Evolutionary conservation across 2,797 vertebrate genomes (phyloP), one percentile per base, ranked within the genome.

Genomic region (Malurus leucopterus): DNA sequence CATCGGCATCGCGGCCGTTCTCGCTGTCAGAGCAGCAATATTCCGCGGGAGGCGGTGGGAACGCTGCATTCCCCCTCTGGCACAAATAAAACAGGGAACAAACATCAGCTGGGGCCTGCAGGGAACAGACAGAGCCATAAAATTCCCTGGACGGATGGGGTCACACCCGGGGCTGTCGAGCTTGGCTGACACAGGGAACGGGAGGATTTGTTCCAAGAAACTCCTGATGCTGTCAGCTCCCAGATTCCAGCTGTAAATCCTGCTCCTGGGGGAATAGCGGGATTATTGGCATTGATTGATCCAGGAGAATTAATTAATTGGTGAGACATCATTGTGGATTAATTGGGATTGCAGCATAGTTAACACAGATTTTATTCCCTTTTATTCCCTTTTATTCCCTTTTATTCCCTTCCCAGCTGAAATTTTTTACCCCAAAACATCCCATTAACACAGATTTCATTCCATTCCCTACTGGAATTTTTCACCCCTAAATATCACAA

Each of bases 1-100:
- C 92, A 95, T 95, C 93, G 84, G 77, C 77, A 91, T 92, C 89
- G 91, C 61, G 51, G 80, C 6, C 53, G 70, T 63, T 67, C 38
- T 11, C 63, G 93, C 93, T 95, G 89, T 89, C 89, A 93, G 46
- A 81, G 53, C 63, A 70, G 85, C 82, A 73, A 88, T 76, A 41
- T 91, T 94, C 81, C 19, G 63, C 43, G 9, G 73, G 82, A 71
- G 76, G 59, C 41, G 94, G 83, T 67, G 93, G 91, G 93, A 92
- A 90, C 88, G 3, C 85, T 30, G 23, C 51, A 65, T 64, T 90
- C 64, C 72, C 78, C 61, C 18, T 1, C 62, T 20, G 63, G 79
- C 51, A 40, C 50, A 20, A 38, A 92, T 68, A 75, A 89, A 85
- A 80, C 41, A n/a, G 0, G 2, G 27, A 47, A 10, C 3, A 8